Percentiles rank a stretch among this genome's conserved stretches.
phyloP scores from a whole-genome alignment of 2,888 invertebrate genomes.

The Ptilodon capucinus region DNA sequence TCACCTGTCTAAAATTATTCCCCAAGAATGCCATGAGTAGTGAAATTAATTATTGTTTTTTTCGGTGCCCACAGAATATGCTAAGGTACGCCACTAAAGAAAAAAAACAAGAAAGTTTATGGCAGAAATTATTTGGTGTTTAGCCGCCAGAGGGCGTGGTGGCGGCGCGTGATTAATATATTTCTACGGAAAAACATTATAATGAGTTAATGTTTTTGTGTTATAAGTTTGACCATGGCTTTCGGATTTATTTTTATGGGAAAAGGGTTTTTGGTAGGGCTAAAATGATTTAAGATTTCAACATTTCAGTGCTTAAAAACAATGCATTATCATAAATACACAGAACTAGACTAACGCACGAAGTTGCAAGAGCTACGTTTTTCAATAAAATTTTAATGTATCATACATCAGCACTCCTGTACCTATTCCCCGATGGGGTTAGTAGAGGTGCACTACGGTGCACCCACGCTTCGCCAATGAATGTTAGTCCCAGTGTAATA shows the following conservation, averaged over 20 bases:
- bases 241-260: constrained; percentile 13
- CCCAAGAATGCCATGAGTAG: constrained; percentile 67
- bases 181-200: constrained; percentile 75
- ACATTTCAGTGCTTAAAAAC: background rate
- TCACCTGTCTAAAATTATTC: constrained; percentile 62
- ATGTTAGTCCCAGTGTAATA: too few relatives aligned
- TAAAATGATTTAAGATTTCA: background rate
- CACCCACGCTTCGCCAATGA: too few relatives aligned
- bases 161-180: constrained; percentile 74
- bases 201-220: constrained; percentile 59
- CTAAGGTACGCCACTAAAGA: background rate
- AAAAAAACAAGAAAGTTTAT: constrained; percentile 50
- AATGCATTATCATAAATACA: too few relatives aligned
- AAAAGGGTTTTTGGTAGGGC: background rate
- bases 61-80: constrained; percentile 46
- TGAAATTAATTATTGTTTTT: constrained; percentile 76
- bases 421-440: too few relatives aligned
- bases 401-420: too few relatives aligned
- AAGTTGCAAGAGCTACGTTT: too few relatives aligned
- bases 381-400: too few relatives aligned
- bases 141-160: constrained; percentile 76
- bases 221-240: constrained; percentile 20
- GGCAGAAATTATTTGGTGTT: constrained; percentile 80
- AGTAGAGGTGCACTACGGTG: too few relatives aligned
- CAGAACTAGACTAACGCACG: too few relatives aligned